Base-by-base conservation (phyloP, 2,113 vertebrate genomes). In the Crotalus helleri region DNA sequence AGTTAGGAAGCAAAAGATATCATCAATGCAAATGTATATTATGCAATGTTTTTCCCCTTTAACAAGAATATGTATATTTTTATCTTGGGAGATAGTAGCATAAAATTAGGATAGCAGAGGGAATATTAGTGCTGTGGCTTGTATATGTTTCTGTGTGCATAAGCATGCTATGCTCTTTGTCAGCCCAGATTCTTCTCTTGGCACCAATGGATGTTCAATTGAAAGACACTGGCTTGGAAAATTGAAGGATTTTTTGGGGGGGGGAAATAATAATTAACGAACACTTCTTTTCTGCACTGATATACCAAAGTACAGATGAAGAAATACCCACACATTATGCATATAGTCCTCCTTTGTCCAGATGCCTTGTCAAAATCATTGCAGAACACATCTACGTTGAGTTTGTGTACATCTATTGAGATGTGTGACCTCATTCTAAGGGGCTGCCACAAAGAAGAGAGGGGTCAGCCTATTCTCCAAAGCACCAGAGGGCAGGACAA, bases 21-120 rank as follows among this genome's bases (percentile, higher is more conserved):
- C 64, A 92, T 7, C 95, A 96, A 97, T 95, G 94, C 93, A 86
- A 93, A 53, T 96, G 96, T 95, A 93, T 96, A 91, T 90, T 96
- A 96, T 59, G 85, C 91, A 17, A 19, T 33, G 93, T 94, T 95
- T 96, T 93, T 91, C 64, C 94, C 94, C 17, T 93, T 95, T 96
- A 94, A 96, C 64, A 93, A 97, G 97, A 93, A 96, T 91, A 91
- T 94, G 95, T 95, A 94, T 92, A 91, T 94, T 92, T 96, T 87
- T 94, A 94, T 96, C 95, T 94, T 64, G 93, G 95, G 95, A 96
- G 94, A 95, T 95, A 64, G 19, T 54, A 88, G 94, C 89, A 96
- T 96, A 96, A 95, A 93, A 89, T 92, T 90, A 93, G 96, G 93
- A 0, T 92, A 92, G 95, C 93, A 94, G 85, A 87, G 96, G 96